Evolutionary conservation across 2,797 vertebrate genomes (phyloP).

Genomic region (Anomalospiza imberbis): DNA sequence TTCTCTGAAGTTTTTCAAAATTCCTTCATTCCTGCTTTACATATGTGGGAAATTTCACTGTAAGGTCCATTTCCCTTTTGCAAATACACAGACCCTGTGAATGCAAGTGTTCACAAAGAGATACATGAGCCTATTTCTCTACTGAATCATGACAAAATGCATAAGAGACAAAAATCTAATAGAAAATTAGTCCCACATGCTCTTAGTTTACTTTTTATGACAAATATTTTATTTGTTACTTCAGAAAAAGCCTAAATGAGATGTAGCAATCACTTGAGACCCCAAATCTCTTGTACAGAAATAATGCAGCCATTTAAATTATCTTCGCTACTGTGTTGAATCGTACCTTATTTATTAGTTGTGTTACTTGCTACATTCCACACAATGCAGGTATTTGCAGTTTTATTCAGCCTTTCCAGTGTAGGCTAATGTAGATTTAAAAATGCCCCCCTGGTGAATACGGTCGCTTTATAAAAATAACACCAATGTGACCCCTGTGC

Average conservation of each 20-base stretch:
- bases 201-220: constrained; percentile 36
- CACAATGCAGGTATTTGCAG: neutral
- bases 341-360: constrained; percentile 69
- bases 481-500: neutral
- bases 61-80: constrained; percentile 4
- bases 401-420: constrained; percentile 17
- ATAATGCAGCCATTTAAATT: constrained; percentile 59
- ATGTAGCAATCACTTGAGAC: constrained; percentile 45
- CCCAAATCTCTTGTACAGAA: constrained; percentile 46
- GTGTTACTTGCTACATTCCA: constrained; percentile 5
- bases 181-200: constrained; percentile 49
- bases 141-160: neutral
- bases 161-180: constrained; percentile 19
- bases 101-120: neutral
- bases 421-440: constrained; percentile 31
- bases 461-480: constrained; percentile 63
- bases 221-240: constrained; percentile 52
- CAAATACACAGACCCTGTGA: neutral
- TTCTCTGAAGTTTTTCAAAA: constrained; percentile 18
- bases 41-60: constrained; percentile 8
- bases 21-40: neutral
- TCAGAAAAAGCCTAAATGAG: constrained; percentile 52
- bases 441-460: constrained; percentile 40
- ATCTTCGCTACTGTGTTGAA: constrained; percentile 14
- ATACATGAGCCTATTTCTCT: constrained; percentile 19